Evolutionary conservation across 2,797 vertebrate species (phyloP).

Genomic region (Leontocebus nigricollis): DNA sequence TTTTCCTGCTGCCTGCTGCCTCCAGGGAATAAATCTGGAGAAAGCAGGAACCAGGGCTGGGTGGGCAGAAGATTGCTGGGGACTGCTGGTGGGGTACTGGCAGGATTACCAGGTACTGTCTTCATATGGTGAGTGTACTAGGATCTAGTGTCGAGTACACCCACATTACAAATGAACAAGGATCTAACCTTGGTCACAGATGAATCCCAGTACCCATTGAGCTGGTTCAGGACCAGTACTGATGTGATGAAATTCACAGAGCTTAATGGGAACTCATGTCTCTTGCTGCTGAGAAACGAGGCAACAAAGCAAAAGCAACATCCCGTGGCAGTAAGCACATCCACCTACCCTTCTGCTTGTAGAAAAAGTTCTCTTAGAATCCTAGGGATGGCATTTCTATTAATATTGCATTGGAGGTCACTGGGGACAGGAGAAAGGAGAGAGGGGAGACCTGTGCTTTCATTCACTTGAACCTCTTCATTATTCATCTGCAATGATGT

Average conservation of each 20-base stretch:
- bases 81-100: neutral
- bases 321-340: neutral
- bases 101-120: neutral
- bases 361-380: neutral
- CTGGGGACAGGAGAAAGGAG: neutral
- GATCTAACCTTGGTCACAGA: neutral
- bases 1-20: neutral
- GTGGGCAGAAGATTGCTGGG: neutral
- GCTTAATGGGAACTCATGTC: neutral
- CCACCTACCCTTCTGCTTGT: rapidly evolving
- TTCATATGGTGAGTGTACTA: neutral
- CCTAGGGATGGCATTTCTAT: neutral
- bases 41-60: neutral
- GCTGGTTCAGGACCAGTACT: neutral
- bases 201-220: neutral
- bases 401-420: neutral
- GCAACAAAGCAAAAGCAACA: neutral
- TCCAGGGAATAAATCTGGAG: neutral
- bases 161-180: neutral
- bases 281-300: neutral
- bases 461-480: neutral
- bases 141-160: neutral
- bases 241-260: neutral
- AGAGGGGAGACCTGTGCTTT: neutral
- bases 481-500: conserved; percentile 18